A percentile compares a stretch with the other conserved stretches of the same genome.
These are phyloP conservation scores for Dolichallabes microphthalmus DNA, from an alignment of 2,113 vertebrate species.

Conservation along the genomic window DNA sequence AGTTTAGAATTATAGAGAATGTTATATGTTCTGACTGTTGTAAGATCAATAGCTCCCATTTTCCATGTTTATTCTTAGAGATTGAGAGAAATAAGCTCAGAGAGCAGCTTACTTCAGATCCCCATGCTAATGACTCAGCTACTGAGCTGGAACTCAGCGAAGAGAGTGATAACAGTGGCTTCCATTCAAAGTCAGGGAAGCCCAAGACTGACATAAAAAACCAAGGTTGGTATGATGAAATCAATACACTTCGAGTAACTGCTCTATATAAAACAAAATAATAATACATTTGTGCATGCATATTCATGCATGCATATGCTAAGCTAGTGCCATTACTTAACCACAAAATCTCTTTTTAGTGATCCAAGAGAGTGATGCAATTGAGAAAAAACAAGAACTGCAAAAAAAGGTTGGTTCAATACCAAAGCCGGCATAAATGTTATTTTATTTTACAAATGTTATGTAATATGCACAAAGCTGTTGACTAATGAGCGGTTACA, in stretches of 20 bases:
- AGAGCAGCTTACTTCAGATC: slow-evolving; percentile 57
- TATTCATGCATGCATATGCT: not conserved
- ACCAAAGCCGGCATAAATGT: not conserved
- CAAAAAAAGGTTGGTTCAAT: slow-evolving; percentile 68
- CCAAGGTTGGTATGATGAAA: slow-evolving; percentile 42
- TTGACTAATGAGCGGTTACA: not conserved
- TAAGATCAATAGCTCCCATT: not conserved
- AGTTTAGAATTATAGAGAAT: not conserved
- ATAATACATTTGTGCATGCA: not conserved
- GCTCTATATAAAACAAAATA: not conserved
- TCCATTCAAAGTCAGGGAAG: not conserved
- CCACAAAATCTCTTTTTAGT: not conserved
- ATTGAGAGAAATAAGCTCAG: slow-evolving; percentile 65
- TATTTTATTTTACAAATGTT: not conserved
- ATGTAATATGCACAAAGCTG: not conserved
- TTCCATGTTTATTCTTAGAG: slow-evolving; percentile 54
- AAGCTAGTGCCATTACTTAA: not conserved
- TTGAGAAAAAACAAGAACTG: slow-evolving; percentile 61
- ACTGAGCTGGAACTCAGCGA: slow-evolving; percentile 73
- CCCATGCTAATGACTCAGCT: slow-evolving; percentile 29
- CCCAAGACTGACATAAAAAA: slow-evolving; percentile 16
- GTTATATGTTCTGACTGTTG: not conserved
- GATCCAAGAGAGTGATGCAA: not conserved
- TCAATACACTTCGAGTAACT: not conserved
- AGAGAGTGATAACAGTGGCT: slow-evolving; percentile 66